These are phyloP conservation scores for Apostichopus leukothele DNA, from an alignment of 53 echinoderm and acorn worm genomes.

Conservation along the genomic window DNA sequence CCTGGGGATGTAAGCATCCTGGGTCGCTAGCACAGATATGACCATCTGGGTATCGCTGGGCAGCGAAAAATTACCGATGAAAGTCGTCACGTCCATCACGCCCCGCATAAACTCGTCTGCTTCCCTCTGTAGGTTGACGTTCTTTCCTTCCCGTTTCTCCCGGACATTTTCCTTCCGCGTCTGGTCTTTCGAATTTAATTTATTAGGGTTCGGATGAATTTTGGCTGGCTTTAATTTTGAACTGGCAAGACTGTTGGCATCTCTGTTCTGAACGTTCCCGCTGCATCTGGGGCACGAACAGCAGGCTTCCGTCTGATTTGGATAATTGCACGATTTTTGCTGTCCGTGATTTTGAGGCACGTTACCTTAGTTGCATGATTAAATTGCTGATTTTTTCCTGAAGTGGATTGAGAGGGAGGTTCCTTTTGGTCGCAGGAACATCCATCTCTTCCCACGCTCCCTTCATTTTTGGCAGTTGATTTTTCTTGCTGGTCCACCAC, in stretches of 20 bases:
- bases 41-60: constrained; percentile 78
- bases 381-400: not conserved
- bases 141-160: constrained; percentile 7
- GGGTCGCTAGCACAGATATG: constrained; percentile 61
- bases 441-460: not conserved
- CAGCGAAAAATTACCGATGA: constrained; percentile 78
- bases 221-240: too few species aligned
- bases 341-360: not conserved
- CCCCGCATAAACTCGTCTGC: constrained; percentile 83
- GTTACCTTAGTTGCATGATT: not conserved
- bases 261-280: not conserved
- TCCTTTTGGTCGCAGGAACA: not conserved
- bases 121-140: constrained; percentile 56
- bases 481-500: not conserved
- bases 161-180: not conserved
- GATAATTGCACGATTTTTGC: not conserved
- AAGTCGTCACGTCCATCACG: constrained; percentile 86
- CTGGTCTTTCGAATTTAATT: not conserved
- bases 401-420: not conserved
- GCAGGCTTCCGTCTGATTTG: not conserved
- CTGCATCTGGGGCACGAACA: not conserved
- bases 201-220: not conserved
- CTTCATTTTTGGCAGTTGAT: not conserved
- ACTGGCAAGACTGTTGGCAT: not conserved
- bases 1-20: constrained; percentile 84